These are phyloP conservation scores for Sphaerophoria rueppellii DNA, from an alignment of 2,888 invertebrate genomes.

Conservation along the genomic window DNA sequence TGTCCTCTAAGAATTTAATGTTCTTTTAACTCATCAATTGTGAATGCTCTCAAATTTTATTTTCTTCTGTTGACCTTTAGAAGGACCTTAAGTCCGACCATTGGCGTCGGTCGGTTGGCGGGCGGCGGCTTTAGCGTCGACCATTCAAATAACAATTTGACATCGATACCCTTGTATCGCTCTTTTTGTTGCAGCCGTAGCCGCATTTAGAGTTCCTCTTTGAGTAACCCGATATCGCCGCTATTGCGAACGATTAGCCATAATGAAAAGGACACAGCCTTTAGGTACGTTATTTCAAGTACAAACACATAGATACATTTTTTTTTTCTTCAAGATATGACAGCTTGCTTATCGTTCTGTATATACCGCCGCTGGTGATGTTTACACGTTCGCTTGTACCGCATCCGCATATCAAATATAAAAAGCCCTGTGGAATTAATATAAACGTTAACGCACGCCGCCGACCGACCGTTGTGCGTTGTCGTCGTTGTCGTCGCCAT, in stretches of 20 bases:
- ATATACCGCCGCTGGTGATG: conserved; percentile 40
- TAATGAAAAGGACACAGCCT: conserved; percentile 68
- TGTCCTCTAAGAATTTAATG: too few species aligned
- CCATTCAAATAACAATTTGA: conserved; percentile 49
- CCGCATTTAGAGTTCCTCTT: conserved; percentile 57
- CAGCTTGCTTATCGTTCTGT: conserved; percentile 42
- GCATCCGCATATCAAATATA: neutral
- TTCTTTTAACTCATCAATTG: too few species aligned
- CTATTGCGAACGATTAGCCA: conserved; percentile 71
- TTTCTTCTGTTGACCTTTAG: conserved; percentile 42
- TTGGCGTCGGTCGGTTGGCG: neutral
- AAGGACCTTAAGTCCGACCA: neutral
- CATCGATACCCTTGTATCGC: conserved; percentile 70
- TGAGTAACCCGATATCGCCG: conserved; percentile 71
- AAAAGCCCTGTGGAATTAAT: neutral
- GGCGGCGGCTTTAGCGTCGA: conserved; percentile 2
- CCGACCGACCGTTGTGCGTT: too few species aligned
- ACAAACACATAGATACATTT: neutral
- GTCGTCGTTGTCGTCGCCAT: too few species aligned
- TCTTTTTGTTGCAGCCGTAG: conserved; percentile 69
- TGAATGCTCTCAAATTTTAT: too few species aligned
- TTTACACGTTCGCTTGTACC: conserved; percentile 44
- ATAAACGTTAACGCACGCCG: conserved; percentile 16
- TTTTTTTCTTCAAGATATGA: conserved; percentile 37
- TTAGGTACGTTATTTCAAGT: neutral